Evolutionary conservation across 2,797 vertebrate species (phyloP).

Genomic region (Luscinia luscinia): DNA sequence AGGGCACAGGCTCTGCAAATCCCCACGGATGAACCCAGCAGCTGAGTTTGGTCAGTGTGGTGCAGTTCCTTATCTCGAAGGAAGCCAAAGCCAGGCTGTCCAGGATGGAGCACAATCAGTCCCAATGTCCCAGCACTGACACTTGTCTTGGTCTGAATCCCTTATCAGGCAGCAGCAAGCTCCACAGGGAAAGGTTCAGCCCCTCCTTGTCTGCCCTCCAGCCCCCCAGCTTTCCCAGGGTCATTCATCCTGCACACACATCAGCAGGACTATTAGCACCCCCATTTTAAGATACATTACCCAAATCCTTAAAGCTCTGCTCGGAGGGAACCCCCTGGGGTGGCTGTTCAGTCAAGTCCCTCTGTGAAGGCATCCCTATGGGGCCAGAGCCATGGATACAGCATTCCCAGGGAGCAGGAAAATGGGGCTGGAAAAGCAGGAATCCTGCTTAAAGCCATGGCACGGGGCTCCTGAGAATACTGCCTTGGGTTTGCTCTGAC

Average conservation of each 20-base stretch:
- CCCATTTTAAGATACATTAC: not conserved
- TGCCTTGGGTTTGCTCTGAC: not conserved
- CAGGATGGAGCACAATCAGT: not conserved
- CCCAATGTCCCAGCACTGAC: not conserved
- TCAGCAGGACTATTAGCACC: not conserved
- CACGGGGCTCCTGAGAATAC: not conserved
- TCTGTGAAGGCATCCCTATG: not conserved
- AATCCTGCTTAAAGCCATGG: not conserved
- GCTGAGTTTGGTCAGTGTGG: not conserved
- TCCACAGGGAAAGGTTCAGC: not conserved
- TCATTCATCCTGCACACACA: not conserved
- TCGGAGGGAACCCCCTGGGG: not conserved
- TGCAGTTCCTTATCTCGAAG: not conserved
- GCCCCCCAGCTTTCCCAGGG: not conserved
- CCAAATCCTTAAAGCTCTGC: not conserved
- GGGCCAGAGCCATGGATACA: not conserved
- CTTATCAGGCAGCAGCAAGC: not conserved
- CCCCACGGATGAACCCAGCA: fast-evolving
- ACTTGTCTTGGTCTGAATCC: not conserved
- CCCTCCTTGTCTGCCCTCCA: not conserved
- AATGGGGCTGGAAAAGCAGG: not conserved
- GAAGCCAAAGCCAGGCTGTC: not conserved
- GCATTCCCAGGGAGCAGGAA: not conserved
- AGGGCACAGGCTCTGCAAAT: not conserved
- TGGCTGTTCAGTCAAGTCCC: not conserved